Base-by-base conservation (phyloP, 2,797 vertebrate species). In the Geotrypetes seraphini region DNA sequence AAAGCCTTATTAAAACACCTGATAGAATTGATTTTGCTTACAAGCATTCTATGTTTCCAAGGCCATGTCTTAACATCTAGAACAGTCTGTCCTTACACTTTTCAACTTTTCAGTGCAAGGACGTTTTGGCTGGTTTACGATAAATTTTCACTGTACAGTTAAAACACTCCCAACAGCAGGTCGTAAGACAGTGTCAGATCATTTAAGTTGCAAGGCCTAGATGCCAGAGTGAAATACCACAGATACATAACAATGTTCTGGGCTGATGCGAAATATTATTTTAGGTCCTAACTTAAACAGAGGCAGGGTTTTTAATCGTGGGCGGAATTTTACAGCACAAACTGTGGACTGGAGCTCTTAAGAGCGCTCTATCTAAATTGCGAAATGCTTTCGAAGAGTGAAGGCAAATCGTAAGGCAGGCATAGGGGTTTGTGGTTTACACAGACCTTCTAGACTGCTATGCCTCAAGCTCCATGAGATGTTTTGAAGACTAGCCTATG, bases 211-310 rank as follows among this genome's bases (percentile, higher is more conserved):
- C 66, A 55, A 63, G 75, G 53, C 70, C 51, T 47, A 63, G 50
- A 50, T 57, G 48, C 57, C 60, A 50, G 71, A 76, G 79, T 71
- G 74, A 87, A 87, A 85, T 87, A 72, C 63, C 75, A 72, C 84
- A 43, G 67, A 60, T 32, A 17, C 47, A 53, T 73, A n/a, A 69
- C 63, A 59, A 72, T 64, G 74, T 81, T 75, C 69, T 34, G 32
- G 57, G 50, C 57, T 48, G 29, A 65, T 65, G 74, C 61, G 79
- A 90, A 85, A 81, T 78, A 53, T 65, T 67, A 66, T 71, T 51
- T 56, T 51, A 54, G 63, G 29, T 46, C 54, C 63, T 63, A 71
- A 75, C 75, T 58, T 39, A 50, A 24, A 25, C 49, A 40, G 43
- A 29, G 31, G 31, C 22, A 19, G 23, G 14, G 28, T 41, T 66